Evolutionary conservation across 2,113 vertebrate species (phyloP), one percentile per base, ranked within the genome.

Genomic region (Nettapus auritus): DNA sequence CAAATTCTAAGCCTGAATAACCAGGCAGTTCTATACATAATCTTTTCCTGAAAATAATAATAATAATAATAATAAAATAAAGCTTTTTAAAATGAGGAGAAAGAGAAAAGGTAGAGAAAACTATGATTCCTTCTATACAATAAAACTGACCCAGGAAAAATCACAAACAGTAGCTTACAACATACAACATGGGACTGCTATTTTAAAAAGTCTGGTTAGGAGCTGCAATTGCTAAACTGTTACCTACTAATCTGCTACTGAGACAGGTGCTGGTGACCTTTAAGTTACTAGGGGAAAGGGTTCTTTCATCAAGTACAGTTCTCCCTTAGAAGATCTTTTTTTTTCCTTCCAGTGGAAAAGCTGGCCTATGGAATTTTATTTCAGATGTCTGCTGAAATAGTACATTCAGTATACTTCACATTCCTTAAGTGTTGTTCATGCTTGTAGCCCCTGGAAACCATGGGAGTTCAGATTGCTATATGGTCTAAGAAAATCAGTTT

Each of bases 401-500:
- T 88, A 52, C 2, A 0, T 89, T 93, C 46, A 42, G 33, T 93
- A 78, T 94, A 85, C 15, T 89, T 86, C 1, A 8, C 82, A 84
- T 95, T 94, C 88, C 66, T 90, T 67, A 78, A 71, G 56, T 63
- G 90, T 73, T 94, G 88, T 70, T 93, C 88, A 56, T 83, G 40
- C 55, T 82, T 87, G 59, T 88, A 86, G 60, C 42, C 83, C 75
- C 36, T 82, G 89, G 80, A 91, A 95, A 93, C 87, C 53, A 88
- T 62, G 66, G 22, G 40, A 84, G 68, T 80, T 95, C 95, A 64
- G 22, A 59, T 71, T 94, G 64, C 53, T 64, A 8, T 66, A 25
- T 33, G 44, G 68, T 56, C 88, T 71, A 90, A 81, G 63, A 79
- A 80, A 86, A 88, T 73, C 20, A 21, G 7, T 79, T 82, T 66